These are phyloP conservation scores for Sepiola atlantica DNA, from an alignment of 2,888 invertebrate species.

Conservation along the genomic window DNA sequence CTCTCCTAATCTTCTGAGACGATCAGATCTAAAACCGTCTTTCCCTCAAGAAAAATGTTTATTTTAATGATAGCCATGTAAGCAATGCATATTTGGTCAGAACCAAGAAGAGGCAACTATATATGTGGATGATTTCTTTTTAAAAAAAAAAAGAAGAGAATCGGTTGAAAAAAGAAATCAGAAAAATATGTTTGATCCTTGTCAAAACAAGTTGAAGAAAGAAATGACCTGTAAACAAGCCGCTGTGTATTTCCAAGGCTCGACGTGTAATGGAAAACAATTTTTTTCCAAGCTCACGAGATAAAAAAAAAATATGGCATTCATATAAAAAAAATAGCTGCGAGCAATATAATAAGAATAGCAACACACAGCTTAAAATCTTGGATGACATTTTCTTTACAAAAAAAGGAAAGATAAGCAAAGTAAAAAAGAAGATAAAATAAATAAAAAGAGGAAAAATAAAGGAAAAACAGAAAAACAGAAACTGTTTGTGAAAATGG, in stretches of 20 bases:
- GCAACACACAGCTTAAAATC: background rate
- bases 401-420: background rate
- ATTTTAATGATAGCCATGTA: background rate
- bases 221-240: constrained; percentile 10
- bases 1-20: too few relatives aligned
- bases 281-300: background rate
- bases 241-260: constrained; percentile 32
- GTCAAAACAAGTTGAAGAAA: background rate
- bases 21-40: too few relatives aligned
- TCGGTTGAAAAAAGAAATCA: background rate
- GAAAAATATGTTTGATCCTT: background rate
- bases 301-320: background rate
- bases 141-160: background rate
- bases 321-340: background rate
- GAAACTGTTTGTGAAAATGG: background rate
- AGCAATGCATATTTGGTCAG: background rate
- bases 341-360: background rate
- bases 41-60: background rate
- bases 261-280: background rate
- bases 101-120: background rate
- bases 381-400: background rate
- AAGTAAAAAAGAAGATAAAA: too few relatives aligned
- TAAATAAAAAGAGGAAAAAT: too few relatives aligned
- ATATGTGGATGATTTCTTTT: background rate
- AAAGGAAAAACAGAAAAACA: background rate